Evolutionary conservation across 2,888 invertebrate species (phyloP), one percentile per base, ranked within the genome.

Genomic region (Standfussiana lucernea): DNA sequence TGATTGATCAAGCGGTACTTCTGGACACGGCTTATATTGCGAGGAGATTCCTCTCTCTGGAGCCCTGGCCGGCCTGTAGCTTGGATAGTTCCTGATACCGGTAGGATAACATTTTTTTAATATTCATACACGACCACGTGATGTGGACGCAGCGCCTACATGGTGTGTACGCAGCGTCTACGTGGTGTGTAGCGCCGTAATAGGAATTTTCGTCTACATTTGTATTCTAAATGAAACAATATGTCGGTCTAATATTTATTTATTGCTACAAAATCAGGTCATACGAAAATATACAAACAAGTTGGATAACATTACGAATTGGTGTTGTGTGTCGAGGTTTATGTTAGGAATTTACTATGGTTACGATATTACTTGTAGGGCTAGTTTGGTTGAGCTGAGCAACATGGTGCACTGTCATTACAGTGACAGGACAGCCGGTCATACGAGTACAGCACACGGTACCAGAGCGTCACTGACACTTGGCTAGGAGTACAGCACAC

Each of bases 231-330:
- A 76, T 80, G 32, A 83, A 76, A 85, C 50, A 71, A 59, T 21
- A 28, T 13, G 13, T 71, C 32, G 37, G 72, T 78, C 79, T 85
- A 78, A 72, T 61, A 37, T 83, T 66, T 83, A 72, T 83, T 77
- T 72, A 77, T 82, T 80, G 77, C 77, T 76, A 78, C 56, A 66
- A 77, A 72, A 75, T 64, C 65, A 83, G 69, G 50, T 82, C 13
- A 75, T 84, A 67, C 66, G 82, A 81, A 84, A 84, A 84, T 81
- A 81, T 77, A 81, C 77, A 77, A 74, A 77, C 28, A 71, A 74
- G 50, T 73, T 74, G 72, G 61, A 71, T 78, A 62, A 65, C 50
- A n/a, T 69, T 35, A 61, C 13, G 42, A 72, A 40, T 71, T 62
- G 24, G 66, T 72, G 40, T 70, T 72, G 42, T 11, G 35, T 35